Evolutionary conservation across 2,888 invertebrate species (phyloP).

Genomic region (Drosophila cognata): DNA sequence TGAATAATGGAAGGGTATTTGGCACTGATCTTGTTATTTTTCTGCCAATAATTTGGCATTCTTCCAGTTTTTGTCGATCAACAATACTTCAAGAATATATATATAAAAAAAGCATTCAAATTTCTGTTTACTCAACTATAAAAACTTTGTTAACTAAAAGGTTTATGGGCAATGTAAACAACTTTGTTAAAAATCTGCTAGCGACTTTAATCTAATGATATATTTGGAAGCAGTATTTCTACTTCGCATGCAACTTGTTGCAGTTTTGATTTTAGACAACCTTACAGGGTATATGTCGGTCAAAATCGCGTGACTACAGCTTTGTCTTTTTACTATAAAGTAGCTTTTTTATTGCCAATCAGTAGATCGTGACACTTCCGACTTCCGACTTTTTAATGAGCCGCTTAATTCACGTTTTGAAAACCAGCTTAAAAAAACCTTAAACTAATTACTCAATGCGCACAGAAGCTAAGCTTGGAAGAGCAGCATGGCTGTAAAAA

Average conservation of each 20-base stretch:
- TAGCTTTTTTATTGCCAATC: constrained; percentile 17
- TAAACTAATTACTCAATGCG: neutral
- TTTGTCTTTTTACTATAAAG: constrained; percentile 4
- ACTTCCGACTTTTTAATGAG: constrained; percentile 18
- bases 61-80: constrained; percentile 34
- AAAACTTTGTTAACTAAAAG: neutral
- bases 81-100: constrained; percentile 29
- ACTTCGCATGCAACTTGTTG: neutral
- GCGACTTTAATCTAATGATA: neutral
- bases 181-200: neutral
- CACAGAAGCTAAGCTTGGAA: neutral
- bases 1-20: constrained; percentile 6
- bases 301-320: too few species aligned
- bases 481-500: neutral
- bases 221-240: neutral
- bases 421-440: neutral
- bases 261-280: neutral
- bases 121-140: constrained; percentile 10
- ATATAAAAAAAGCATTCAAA: neutral
- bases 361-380: constrained; percentile 21
- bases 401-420: constrained; percentile 1
- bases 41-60: constrained; percentile 37
- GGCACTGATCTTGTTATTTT: neutral
- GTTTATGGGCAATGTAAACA: neutral
- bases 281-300: neutral